Evolutionary conservation across 2,113 vertebrate genomes (phyloP), one percentile per base, ranked within the genome.

Genomic region (Mystacornis crossleyi): DNA sequence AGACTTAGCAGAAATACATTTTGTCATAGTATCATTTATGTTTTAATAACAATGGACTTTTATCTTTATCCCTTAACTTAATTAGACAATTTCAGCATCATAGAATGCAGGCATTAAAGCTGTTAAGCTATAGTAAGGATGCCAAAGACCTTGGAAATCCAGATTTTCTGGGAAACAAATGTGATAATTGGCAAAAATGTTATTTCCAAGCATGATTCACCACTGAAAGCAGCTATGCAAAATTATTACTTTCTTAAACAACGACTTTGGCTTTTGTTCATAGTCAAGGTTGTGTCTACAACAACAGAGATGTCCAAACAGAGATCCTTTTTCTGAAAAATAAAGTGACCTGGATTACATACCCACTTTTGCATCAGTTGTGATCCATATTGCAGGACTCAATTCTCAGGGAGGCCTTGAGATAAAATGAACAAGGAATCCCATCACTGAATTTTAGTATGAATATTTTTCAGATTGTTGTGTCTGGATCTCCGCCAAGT

Each of bases 391-490:
- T 90, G 12, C 61, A 70, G 55, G 75, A 81, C 60, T 2, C 1
- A 92, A 91, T 71, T 90, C 57, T 80, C 64, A 70, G 75, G 51
- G 80, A 95, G 67, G 18, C 75, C 82, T n/a, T 78, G 48, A 89
- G 86, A 71, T 92, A 86, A 78, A 95, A 89, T 84, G 65, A 92
- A 90, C 82, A 90, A 83, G 82, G 90, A 93, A 94, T 74, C 75
- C 47, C 69, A 74, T 81, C 57, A 61, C 0, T 73, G 86, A 92
- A 89, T 86, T 96, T 96, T 75, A 81, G 51, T 79, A 61, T 83
- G 50, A 94, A 54, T 43, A 57, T 90, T 90, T 93, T 94, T 96
- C 82, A 96, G n/a, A 53, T 54, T 12, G 2, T 65, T 93, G 53
- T 86, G 31, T 53, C 82, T 95, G 95, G 82, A 84, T 57, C 53